Percentiles rank a stretch among this genome's conserved stretches.
These are phyloP conservation scores for Xenentodon cancila DNA, from an alignment of 2,797 vertebrate genomes.

Conservation along the genomic window DNA sequence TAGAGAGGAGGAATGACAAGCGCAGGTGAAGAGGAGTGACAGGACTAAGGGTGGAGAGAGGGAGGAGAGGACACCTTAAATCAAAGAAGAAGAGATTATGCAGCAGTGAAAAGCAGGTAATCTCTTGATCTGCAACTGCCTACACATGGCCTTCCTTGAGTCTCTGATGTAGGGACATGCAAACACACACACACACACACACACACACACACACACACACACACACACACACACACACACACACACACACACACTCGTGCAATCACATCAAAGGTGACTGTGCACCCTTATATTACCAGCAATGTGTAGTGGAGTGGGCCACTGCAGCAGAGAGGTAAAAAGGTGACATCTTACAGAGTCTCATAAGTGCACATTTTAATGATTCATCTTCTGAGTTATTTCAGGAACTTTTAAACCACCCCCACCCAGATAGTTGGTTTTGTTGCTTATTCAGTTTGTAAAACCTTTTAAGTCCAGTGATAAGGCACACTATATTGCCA, in stretches of 20 bases:
- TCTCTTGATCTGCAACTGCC: constrained; percentile 43
- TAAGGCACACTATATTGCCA: too few relatives aligned
- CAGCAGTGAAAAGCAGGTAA: constrained; percentile 50
- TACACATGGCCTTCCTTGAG: constrained; percentile 38
- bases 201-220: constrained; percentile 1
- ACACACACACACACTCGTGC: constrained; percentile 6
- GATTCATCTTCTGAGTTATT: not conserved
- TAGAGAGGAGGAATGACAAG: not conserved
- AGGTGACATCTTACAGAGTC: not conserved
- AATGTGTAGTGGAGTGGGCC: not conserved
- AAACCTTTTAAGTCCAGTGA: too few relatives aligned
- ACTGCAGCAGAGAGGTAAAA: not conserved
- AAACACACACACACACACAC: constrained; percentile 13
- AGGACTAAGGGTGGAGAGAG: constrained; percentile 5
- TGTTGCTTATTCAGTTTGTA: too few relatives aligned
- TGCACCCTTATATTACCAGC: not conserved
- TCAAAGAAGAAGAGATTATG: constrained; percentile 41
- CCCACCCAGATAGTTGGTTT: too few relatives aligned
- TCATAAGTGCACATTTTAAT: not conserved
- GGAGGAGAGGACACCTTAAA: constrained; percentile 9
- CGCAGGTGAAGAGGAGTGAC: not conserved
- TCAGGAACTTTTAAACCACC: not conserved
- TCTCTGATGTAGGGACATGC: constrained; percentile 14
- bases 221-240: constrained; percentile 9
- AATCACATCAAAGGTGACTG: constrained; percentile 9